Base-by-base conservation (phyloP, 2,888 invertebrate genomes). In the Minunthozetes semirufus region DNA sequence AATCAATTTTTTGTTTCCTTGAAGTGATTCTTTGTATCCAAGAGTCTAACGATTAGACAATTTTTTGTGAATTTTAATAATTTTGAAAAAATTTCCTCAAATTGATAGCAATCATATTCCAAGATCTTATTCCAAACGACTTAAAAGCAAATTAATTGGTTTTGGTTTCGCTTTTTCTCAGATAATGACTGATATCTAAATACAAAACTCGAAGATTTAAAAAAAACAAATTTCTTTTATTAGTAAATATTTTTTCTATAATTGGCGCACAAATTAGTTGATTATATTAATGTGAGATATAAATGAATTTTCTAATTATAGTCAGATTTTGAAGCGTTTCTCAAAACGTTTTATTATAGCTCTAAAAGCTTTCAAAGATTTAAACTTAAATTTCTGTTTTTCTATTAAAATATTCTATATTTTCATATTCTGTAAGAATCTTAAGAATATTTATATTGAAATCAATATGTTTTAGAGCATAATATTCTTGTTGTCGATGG, bases 141-240 rank as follows among this genome's bases (percentile, higher is more conserved):
- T 42, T 50, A 50, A n/a, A 50, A n/a, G 19, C 5, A 50, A 50
- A 50, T 50, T 50, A 17, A 50, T 50, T 50, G n/a, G n/a, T 19
- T 48, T 48, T 48, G 33, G 11, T 56, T 56, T 2, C 1, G 56
- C 2, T 25, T 56, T 56, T 25, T 25, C 5, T 3, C 22, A 22
- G 3, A 59, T 15, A 29, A 29, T 22, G 15, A 17, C 19, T 29
- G 29, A 59, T 29, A 25, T 22, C 13, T 56, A 1, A 25, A 9
- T 56, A 22, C 25, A 56, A 25, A 19, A 56, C 22, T 33, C 17
- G 27, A 29, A 17, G 29, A n/a, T 29, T 33, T 33, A 29, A 38
- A 66, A 38, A 66, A 66, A 38, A 66, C 63, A 38, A 38, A 33
- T 66, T 66, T 66, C 33, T 66, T 66, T 33, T 66, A 66, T 59